These are phyloP conservation scores for Noctua fimbriata DNA, from an alignment of 2,888 invertebrate species.

Conservation along the genomic window DNA sequence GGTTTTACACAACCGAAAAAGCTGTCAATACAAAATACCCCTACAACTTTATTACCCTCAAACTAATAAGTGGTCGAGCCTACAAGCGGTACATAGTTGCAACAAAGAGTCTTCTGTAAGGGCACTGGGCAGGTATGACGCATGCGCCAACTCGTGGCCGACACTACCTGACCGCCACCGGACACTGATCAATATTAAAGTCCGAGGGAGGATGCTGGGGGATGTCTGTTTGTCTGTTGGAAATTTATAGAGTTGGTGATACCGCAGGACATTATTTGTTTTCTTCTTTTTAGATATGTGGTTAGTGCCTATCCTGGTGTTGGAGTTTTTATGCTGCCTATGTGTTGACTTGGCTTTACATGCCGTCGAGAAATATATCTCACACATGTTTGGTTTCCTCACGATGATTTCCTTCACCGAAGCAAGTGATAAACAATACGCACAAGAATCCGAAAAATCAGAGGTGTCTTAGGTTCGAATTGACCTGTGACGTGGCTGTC, in stretches of 20 bases:
- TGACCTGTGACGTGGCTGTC: too few species aligned
- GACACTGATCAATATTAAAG: constrained; percentile 91
- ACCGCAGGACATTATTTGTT: constrained; percentile 47
- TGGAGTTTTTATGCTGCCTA: too few species aligned
- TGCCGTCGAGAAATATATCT: too few species aligned
- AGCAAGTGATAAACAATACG: too few species aligned
- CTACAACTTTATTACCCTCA: neutral
- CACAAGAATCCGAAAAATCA: too few species aligned
- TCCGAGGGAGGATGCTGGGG: constrained; percentile 90
- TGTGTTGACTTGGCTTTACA: too few species aligned
- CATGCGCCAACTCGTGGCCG: constrained; percentile 86
- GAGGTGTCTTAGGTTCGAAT: too few species aligned
- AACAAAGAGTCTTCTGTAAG: constrained; percentile 64
- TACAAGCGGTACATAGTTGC: constrained; percentile 58
- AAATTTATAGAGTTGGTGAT: constrained; percentile 78
- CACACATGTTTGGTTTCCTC: too few species aligned
- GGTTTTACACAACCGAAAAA: neutral
- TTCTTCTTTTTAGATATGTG: neutral
- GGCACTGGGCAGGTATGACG: constrained; percentile 72
- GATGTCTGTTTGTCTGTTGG: constrained; percentile 89
- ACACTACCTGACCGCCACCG: constrained; percentile 90
- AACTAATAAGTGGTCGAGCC: constrained; percentile 38
- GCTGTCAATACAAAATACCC: constrained; percentile 3
- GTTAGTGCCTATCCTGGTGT: neutral
- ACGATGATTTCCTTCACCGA: too few species aligned